A percentile compares a stretch with the other conserved stretches of the same genome.
phyloP scores from a whole-genome alignment of 2,888 invertebrate genomes.

The Callyntrura guangdongensis region DNA sequence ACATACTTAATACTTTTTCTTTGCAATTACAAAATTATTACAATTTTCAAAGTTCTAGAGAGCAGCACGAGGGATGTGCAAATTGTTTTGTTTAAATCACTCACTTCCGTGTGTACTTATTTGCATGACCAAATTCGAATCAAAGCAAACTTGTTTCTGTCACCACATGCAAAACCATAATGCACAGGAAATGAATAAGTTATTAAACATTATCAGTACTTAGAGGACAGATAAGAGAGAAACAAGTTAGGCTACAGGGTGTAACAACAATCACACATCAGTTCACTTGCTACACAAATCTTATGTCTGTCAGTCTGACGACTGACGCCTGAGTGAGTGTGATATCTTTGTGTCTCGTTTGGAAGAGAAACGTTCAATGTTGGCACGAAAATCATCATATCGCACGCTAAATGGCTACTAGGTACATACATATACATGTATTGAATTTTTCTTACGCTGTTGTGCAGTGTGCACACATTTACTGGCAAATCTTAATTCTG shows the following conservation, averaged over 20 bases:
- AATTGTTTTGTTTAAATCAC: slow-evolving; percentile 7
- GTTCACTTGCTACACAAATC: background rate
- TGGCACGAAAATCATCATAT: background rate
- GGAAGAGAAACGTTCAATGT: background rate
- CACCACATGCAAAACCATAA: slow-evolving; percentile 42
- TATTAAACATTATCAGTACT: slow-evolving; percentile 16
- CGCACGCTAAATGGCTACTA: background rate
- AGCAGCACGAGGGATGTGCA: background rate
- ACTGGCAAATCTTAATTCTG: slow-evolving; percentile 9
- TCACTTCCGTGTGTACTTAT: slow-evolving; percentile 47
- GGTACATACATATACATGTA: too few species aligned
- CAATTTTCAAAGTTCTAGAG: background rate
- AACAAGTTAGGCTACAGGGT: background rate
- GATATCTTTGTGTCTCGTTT: background rate
- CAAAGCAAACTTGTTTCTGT: slow-evolving; percentile 46
- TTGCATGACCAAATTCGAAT: slow-evolving; percentile 54
- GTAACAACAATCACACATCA: background rate
- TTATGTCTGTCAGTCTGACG: background rate
- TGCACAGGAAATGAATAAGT: slow-evolving; percentile 42
- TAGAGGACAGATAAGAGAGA: background rate
- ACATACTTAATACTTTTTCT: background rate
- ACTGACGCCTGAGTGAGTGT: too few species aligned
- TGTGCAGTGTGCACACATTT: background rate
- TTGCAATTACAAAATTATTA: background rate
- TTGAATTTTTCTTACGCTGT: background rate